Percentiles rank a stretch among this genome's conserved stretches.
Conservation (phyloP, 2,113 vertebrate species). For the Oreochromis niloticus region DNA sequence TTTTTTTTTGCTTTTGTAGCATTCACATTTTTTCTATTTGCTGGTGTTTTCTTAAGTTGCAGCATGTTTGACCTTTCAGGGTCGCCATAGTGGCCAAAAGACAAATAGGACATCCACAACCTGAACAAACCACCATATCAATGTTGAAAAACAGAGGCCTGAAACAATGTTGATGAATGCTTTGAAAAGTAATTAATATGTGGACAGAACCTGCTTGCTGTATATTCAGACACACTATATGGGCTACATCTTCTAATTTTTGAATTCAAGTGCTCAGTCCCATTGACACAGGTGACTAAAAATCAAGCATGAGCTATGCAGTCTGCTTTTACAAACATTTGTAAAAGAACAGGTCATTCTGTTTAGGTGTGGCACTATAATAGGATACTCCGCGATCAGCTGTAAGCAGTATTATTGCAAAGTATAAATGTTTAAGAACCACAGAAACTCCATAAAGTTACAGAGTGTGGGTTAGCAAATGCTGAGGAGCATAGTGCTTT, state of each 20-base stretch:
- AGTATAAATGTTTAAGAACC: background rate
- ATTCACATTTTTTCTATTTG: background rate
- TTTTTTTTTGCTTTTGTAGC: background rate
- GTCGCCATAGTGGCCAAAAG: background rate
- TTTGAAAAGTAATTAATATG: background rate
- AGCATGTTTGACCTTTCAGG: background rate
- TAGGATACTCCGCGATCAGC: background rate
- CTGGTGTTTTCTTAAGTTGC: background rate
- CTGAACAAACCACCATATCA: constrained; percentile 38
- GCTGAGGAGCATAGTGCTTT: background rate
- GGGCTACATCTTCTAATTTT: background rate
- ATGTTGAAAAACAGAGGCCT: background rate
- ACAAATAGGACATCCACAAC: constrained; percentile 32
- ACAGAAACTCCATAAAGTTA: background rate
- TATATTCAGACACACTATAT: background rate
- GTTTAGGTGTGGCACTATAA: background rate
- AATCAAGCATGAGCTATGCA: background rate
- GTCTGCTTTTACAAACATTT: background rate
- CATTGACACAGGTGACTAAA: background rate
- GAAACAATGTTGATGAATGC: background rate
- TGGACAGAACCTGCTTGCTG: constrained; percentile 55
- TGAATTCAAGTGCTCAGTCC: background rate
- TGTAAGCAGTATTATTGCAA: background rate
- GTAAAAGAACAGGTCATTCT: background rate
- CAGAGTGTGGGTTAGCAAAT: background rate